These are phyloP conservation scores for Melopsittacus undulatus DNA, from an alignment of 2,797 vertebrate species.

Conservation along the genomic window DNA sequence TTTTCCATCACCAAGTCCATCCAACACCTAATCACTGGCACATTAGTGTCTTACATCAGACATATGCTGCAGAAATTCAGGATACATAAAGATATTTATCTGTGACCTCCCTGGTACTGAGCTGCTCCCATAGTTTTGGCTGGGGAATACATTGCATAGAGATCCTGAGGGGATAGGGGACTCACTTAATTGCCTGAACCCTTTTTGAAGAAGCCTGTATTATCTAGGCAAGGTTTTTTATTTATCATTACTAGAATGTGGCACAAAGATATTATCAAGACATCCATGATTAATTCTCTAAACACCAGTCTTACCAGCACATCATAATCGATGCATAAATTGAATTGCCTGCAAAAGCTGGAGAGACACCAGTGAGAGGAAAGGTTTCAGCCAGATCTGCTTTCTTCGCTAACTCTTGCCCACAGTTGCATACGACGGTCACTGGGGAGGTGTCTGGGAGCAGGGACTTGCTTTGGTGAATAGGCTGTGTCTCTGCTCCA, in stretches of 20 bases:
- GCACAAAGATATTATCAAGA: neutral
- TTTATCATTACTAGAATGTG: neutral
- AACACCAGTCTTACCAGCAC: neutral
- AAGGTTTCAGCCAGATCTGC: neutral
- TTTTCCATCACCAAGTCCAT: rapidly evolving
- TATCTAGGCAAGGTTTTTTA: neutral
- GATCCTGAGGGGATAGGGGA: neutral
- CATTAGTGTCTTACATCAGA: neutral
- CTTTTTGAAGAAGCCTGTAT: neutral
- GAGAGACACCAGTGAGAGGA: neutral
- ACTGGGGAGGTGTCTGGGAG: neutral
- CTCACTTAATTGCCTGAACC: neutral
- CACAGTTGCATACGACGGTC: neutral
- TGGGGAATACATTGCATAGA: neutral
- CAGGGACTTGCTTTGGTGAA: neutral
- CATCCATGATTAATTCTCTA: neutral
- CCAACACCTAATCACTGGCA: neutral
- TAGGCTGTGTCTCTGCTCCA: too few relatives aligned
- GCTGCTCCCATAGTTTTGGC: neutral
- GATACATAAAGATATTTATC: neutral
- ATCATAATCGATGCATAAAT: neutral
- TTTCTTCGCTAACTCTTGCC: neutral
- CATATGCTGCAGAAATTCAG: neutral
- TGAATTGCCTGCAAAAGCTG: neutral
- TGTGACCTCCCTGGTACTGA: neutral